These are phyloP conservation scores for Chlorodrepanis virens DNA, from an alignment of 2,113 vertebrate genomes.

Conservation along the genomic window DNA sequence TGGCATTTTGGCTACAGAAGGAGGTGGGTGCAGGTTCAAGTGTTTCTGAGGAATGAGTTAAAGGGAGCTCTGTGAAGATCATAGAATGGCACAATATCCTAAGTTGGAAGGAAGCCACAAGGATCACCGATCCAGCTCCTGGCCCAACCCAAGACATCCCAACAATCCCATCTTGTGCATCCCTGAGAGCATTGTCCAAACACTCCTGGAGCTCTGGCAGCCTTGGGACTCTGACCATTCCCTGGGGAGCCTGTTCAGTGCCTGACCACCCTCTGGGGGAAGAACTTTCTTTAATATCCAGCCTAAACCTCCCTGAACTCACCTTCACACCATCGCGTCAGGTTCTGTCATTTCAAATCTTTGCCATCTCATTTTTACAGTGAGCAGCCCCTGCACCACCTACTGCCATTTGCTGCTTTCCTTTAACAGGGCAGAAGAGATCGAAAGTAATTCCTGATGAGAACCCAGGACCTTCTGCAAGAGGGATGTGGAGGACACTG, in stretches of 20 bases:
- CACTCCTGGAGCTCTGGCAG: neutral
- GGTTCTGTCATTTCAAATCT: neutral
- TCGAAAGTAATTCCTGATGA: neutral
- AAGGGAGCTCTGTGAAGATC: neutral
- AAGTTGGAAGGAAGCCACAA: neutral
- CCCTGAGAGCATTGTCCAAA: accelerated
- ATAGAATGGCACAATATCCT: neutral
- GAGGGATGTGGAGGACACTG: neutral
- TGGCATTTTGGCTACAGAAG: neutral
- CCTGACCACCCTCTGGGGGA: neutral
- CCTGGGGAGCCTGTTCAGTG: neutral
- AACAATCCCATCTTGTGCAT: neutral
- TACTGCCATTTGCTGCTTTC: neutral
- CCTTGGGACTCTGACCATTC: neutral
- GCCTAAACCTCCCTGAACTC: neutral
- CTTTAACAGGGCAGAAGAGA: neutral
- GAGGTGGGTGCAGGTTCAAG: neutral
- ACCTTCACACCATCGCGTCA: accelerated
- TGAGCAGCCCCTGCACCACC: neutral
- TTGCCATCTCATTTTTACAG: neutral
- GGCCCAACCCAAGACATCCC: neutral
- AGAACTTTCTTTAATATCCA: neutral
- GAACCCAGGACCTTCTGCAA: neutral
- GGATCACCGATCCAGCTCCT: accelerated
- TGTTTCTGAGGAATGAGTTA: neutral